Base-by-base conservation (phyloP, 2,113 vertebrate genomes). In the Corvus hawaiiensis region DNA sequence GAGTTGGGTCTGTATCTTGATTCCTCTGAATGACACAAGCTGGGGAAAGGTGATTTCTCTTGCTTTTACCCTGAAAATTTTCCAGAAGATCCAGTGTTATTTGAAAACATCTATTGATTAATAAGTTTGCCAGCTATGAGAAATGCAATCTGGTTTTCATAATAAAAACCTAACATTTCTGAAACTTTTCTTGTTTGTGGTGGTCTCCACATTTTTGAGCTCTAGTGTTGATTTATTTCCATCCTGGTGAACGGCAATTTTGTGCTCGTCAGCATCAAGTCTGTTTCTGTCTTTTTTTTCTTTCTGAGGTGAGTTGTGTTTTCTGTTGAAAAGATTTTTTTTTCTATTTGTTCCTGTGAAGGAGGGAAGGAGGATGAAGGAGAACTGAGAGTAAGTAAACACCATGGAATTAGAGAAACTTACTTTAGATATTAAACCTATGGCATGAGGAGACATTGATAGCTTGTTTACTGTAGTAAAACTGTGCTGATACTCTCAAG, bases 241-340 rank as follows among this genome's bases (percentile, higher is more conserved):
- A 33, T 56, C 13, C 7, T 49, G 30, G 7, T 77, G 27, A 49
- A 49, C 2, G 3, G 12, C 8, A 18, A 0, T 0, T 13, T 64
- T 78, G 83, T 85, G 6, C 21, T 56, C 1, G 35, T 84, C 8
- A 76, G 8, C 28, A 33, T 14, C 7, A 26, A n/a, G 24, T 74
- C 10, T 58, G 0, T 87, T 78, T 74, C 28, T 85, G 6, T 2
- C 7, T 55, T 7, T 51, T 78, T 4, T 30, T 63, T 48, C 16
- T 56, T 58, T 22, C 28, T 72, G 24, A 13, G 2, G 5, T 44
- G 8, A 41, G 4, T 43, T 88, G 12, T 64, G 2, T 33, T 76
- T 32, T 75, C 19, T 32, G 19, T 23, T 44, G 17, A 52, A 88
- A 48, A 52, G 1, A 15, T 1, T 32, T 67, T 54, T 51, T 52